These are phyloP conservation scores for Drosophila sp. DNA, from an alignment of 1,140 invertebrate genomes.

Conservation along the genomic window DNA sequence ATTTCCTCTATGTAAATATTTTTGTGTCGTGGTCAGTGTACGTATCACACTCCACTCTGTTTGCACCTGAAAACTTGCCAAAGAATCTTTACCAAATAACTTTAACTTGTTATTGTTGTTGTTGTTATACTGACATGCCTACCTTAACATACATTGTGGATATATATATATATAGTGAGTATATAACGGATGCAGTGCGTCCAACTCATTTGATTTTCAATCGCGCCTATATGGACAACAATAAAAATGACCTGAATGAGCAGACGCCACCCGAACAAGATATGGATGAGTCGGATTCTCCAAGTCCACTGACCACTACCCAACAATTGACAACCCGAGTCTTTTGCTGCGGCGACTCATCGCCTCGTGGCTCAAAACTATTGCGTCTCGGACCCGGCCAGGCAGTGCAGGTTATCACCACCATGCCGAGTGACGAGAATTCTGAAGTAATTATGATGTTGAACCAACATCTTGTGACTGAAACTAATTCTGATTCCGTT, in stretches of 20 bases:
- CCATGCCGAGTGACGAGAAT: constrained; percentile 44
- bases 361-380: constrained; percentile 54
- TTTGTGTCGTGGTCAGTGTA: constrained; percentile 68
- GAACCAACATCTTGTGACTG: background rate
- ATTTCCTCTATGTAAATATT: constrained; percentile 15
- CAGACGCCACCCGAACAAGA: constrained; percentile 45
- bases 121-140: constrained; percentile 49
- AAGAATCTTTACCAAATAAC: constrained; percentile 42
- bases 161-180: constrained; percentile 63
- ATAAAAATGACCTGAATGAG: constrained; percentile 47
- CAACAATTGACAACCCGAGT: constrained; percentile 49
- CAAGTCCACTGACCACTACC: constrained; percentile 54
- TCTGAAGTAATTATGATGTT: constrained; percentile 28
- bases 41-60: constrained; percentile 52
- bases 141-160: constrained; percentile 33
- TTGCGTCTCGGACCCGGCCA: constrained; percentile 67
- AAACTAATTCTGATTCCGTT: background rate
- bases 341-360: constrained; percentile 73
- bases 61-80: constrained; percentile 2
- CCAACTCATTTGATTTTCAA: constrained; percentile 68
- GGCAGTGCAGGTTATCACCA: constrained; percentile 74
- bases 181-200: constrained; percentile 76
- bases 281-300: constrained; percentile 75
- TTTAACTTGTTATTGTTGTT: constrained; percentile 62
- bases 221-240: constrained; percentile 66